These are phyloP conservation scores for Acleris laterana DNA, from an alignment of 2,888 invertebrate species.

Conservation along the genomic window DNA sequence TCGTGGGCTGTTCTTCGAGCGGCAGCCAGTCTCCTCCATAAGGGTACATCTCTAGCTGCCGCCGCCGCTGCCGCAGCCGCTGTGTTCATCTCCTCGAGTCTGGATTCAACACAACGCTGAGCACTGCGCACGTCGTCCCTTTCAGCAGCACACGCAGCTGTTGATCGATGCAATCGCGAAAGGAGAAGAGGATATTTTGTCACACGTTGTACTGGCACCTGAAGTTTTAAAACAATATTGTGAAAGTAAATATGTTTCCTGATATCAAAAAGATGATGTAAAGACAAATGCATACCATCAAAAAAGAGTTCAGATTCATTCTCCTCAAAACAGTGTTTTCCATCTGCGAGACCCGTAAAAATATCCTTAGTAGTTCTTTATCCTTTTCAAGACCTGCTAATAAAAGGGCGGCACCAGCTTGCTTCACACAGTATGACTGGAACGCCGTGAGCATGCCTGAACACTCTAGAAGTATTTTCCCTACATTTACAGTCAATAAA, in stretches of 20 bases:
- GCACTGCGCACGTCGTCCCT: constrained; percentile 93
- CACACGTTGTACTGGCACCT: constrained; percentile 97
- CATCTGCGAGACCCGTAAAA: constrained; percentile 97
- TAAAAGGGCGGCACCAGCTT: constrained; percentile 94
- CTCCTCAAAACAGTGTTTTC: constrained; percentile 95
- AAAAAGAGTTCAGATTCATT: constrained; percentile 98
- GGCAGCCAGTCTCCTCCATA: constrained; percentile 94
- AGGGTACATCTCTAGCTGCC: constrained; percentile 93
- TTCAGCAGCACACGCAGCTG: constrained; percentile 92
- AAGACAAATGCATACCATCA: constrained; percentile 88
- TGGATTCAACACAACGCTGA: constrained; percentile 95
- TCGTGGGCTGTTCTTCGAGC: constrained; percentile 91
- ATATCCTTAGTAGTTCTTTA: constrained; percentile 96
- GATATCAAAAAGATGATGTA: no score
- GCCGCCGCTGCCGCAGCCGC: constrained; percentile 96
- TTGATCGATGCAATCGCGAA: constrained; percentile 95
- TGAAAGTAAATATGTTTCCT: neutral
- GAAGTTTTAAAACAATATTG: constrained; percentile 38
- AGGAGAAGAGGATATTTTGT: constrained; percentile 97
- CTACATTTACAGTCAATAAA: constrained; percentile 94
- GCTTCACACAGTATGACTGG: constrained; percentile 97
- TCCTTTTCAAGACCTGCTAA: constrained; percentile 96
- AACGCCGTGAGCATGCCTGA: constrained; percentile 97
- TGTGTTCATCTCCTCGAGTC: constrained; percentile 97
- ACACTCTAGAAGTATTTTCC: constrained; percentile 94